phyloP scores from a whole-genome alignment of 2,888 invertebrate genomes.

The Argynnis bischoffii region DNA sequence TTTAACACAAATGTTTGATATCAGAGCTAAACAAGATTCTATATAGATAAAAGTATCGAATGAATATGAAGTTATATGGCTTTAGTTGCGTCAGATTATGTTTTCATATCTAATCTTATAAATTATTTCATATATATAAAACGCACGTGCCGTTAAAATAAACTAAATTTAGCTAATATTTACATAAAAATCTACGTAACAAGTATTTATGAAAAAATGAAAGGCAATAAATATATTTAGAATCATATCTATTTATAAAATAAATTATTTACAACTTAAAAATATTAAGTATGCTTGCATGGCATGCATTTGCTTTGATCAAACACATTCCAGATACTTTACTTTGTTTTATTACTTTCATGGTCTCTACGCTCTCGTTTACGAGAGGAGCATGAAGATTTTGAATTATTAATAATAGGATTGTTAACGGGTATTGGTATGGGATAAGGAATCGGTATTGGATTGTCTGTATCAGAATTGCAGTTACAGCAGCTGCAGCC shows the following conservation, averaged over 20 bases:
- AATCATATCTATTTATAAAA: conserved; percentile 15
- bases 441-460: conserved; percentile 55
- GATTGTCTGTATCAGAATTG: conserved; percentile 37
- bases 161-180: conserved; percentile 15
- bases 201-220: background rate
- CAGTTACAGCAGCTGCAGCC: conserved; percentile 45
- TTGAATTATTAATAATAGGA: conserved; percentile 46
- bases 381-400: conserved; percentile 35
- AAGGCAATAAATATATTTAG: background rate
- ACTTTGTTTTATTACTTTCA: conserved; percentile 23
- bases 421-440: conserved; percentile 54
- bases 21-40: conserved; percentile 18
- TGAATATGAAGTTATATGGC: conserved; percentile 41
- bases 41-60: conserved; percentile 25
- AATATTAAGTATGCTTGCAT: conserved; percentile 1
- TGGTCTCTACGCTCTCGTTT: conserved; percentile 31
- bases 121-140: conserved; percentile 35
- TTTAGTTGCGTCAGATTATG: conserved; percentile 43
- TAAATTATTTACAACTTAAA: conserved; percentile 19
- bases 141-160: conserved; percentile 33
- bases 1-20: conserved; percentile 13
- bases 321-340: conserved; percentile 1
- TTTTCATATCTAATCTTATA: conserved; percentile 40
- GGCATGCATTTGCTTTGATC: conserved; percentile 1
- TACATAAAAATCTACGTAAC: background rate